A percentile compares a stretch with the other conserved stretches of the same genome.
Conservation (phyloP, 1,140 invertebrate species). For the Nylanderia fulva region DNA sequence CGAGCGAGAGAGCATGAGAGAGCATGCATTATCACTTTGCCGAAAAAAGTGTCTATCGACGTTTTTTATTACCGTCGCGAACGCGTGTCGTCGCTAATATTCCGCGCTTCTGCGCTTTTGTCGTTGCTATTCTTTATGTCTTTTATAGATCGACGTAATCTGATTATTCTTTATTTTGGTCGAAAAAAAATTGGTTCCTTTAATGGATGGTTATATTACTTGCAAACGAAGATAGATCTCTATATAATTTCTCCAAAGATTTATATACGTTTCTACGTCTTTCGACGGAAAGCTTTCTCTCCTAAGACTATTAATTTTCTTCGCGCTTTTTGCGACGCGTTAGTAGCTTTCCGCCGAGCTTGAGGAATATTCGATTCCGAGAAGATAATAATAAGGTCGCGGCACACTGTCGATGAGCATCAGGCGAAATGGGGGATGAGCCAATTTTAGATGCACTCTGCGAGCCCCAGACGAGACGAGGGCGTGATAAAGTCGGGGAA, state of each 20-base stretch:
- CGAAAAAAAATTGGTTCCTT: not conserved
- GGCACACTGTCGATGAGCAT: conserved; percentile 46
- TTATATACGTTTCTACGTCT: not conserved
- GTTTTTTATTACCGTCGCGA: conserved; percentile 38
- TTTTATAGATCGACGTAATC: not conserved
- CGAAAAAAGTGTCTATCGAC: conserved; percentile 1
- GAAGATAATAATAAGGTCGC: conserved; percentile 53
- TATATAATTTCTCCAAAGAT: too few relatives aligned
- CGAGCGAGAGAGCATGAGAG: not conserved
- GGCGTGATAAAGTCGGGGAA: conserved; percentile 1
- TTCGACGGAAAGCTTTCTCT: not conserved
- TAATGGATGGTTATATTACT: not conserved
- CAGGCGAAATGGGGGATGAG: conserved; percentile 42
- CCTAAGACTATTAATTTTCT: conserved; percentile 19
- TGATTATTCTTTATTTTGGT: not conserved
- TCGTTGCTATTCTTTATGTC: not conserved
- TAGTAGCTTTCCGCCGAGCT: conserved; percentile 5
- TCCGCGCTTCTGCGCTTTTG: not conserved
- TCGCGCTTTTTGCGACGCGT: not conserved
- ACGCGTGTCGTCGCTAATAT: conserved; percentile 27
- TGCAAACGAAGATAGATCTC: not conserved
- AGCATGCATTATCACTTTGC: conserved; percentile 30
- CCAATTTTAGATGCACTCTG: conserved; percentile 32
- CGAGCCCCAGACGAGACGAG: not conserved
- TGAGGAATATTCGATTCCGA: conserved; percentile 41